These are phyloP conservation scores for Pleuronectes platessa DNA, from an alignment of 2,113 vertebrate species.

Conservation along the genomic window DNA sequence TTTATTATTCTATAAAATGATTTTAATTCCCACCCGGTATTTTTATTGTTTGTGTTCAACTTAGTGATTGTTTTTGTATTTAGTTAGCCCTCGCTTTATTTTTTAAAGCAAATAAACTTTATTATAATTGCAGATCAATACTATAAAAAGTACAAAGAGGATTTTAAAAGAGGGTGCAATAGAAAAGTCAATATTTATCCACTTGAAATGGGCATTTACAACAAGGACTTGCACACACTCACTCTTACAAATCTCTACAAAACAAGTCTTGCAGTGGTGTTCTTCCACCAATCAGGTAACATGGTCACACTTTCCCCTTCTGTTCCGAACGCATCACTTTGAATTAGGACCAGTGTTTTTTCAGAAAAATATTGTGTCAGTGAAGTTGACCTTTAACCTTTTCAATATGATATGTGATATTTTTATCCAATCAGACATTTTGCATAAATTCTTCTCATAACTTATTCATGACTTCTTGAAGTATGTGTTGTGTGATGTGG, in stretches of 20 bases:
- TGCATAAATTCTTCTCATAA: too few relatives aligned
- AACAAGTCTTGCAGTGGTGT: too few relatives aligned
- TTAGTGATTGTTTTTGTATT: constrained; percentile 2
- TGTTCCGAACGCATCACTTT: neutral
- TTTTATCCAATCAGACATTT: too few relatives aligned
- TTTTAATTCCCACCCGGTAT: constrained; percentile 11
- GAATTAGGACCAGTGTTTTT: neutral
- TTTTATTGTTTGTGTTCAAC: constrained; percentile 22
- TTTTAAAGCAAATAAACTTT: constrained; percentile 33
- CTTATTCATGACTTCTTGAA: too few relatives aligned
- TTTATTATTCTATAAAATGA: constrained; percentile 10
- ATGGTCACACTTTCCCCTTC: neutral
- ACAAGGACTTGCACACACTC: neutral
- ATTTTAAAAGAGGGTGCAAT: constrained; percentile 1
- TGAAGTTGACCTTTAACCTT: neutral
- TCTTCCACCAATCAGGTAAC: neutral
- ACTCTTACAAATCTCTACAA: neutral
- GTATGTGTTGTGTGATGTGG: too few relatives aligned
- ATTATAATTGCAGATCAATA: constrained; percentile 32
- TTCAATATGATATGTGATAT: too few relatives aligned
- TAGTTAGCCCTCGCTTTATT: constrained; percentile 3
- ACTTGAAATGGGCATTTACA: constrained; percentile 23
- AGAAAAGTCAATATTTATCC: constrained; percentile 15
- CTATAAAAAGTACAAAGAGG: constrained; percentile 10
- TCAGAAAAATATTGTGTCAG: neutral